phyloP scores from a whole-genome alignment of 2,888 invertebrate species.

The Drosophila affinis region DNA sequence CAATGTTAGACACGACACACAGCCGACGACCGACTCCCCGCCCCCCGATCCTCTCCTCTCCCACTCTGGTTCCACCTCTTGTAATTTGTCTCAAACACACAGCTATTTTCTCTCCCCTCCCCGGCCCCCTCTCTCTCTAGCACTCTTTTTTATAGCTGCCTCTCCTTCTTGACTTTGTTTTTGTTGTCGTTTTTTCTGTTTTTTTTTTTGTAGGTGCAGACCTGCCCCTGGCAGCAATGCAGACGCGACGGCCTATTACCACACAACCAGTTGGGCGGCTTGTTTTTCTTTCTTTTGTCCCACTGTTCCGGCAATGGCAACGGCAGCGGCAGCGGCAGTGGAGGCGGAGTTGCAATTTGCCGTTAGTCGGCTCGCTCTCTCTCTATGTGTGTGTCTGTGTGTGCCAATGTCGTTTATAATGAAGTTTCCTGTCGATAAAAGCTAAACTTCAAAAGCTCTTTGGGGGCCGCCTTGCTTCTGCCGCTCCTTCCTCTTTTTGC shows the following conservation, averaged over 20 bases:
- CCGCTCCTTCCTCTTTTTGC: background rate
- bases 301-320: constrained; percentile 21
- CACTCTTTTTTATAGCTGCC: background rate
- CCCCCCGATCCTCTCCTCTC: background rate
- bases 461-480: constrained; percentile 30
- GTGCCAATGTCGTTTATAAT: constrained; percentile 76
- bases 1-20: constrained; percentile 63
- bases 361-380: constrained; percentile 24
- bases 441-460: constrained; percentile 64
- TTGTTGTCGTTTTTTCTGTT: background rate
- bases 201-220: constrained; percentile 6
- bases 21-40: background rate
- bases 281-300: constrained; percentile 9
- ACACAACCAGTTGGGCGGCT: constrained; percentile 41
- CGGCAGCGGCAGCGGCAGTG: constrained; percentile 17
- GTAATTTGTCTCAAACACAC: constrained; percentile 55
- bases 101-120: constrained; percentile 46
- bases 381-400: constrained; percentile 44
- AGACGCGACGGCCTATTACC: constrained; percentile 53
- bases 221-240: constrained; percentile 46
- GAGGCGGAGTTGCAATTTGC: constrained; percentile 26
- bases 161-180: constrained; percentile 5
- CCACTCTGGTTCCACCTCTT: constrained; percentile 11
- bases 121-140: background rate
- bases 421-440: constrained; percentile 77